Evolutionary conservation across 2,888 invertebrate species (phyloP).

Genomic region (Drosophila picticornis): DNA sequence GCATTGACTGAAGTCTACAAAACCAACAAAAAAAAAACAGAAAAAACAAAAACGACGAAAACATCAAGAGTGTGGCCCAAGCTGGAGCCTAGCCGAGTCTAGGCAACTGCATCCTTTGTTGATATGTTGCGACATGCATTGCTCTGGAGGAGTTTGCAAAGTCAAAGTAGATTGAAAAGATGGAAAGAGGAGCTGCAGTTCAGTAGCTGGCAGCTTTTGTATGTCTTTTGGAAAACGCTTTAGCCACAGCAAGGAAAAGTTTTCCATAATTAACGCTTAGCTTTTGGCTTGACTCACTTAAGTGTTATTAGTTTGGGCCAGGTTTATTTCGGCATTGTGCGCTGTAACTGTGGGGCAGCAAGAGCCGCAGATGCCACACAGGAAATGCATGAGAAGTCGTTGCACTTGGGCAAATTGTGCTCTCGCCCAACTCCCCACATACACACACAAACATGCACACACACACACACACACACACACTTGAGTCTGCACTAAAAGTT

Average conservation of each 20-base stretch:
- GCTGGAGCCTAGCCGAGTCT: conserved; percentile 19
- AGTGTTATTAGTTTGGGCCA: conserved; percentile 73
- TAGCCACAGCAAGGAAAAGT: conserved; percentile 61
- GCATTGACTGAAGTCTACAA: conserved; percentile 81
- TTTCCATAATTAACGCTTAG: conserved; percentile 78
- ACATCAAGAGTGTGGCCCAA: conserved; percentile 42
- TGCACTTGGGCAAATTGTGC: conserved; percentile 42
- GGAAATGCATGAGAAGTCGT: conserved; percentile 56
- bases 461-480: conserved; percentile 23
- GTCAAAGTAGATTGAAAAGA: neutral
- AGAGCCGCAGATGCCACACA: conserved; percentile 9
- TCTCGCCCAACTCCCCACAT: conserved; percentile 6
- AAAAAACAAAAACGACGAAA: conserved; percentile 45
- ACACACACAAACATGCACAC: conserved; percentile 2
- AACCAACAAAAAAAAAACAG: conserved; percentile 46
- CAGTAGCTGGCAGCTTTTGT: conserved; percentile 70
- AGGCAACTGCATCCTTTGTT: conserved; percentile 76
- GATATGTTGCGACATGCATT: conserved; percentile 71
- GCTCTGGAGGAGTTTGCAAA: conserved; percentile 29
- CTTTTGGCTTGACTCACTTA: conserved; percentile 61
- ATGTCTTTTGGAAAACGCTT: conserved; percentile 57
- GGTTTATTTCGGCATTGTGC: conserved; percentile 26
- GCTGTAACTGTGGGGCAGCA: neutral
- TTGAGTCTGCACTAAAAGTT: conserved; percentile 26
- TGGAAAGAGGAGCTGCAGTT: conserved; percentile 35